phyloP scores from a whole-genome alignment of 2,797 vertebrate species.

The Anas acuta region DNA sequence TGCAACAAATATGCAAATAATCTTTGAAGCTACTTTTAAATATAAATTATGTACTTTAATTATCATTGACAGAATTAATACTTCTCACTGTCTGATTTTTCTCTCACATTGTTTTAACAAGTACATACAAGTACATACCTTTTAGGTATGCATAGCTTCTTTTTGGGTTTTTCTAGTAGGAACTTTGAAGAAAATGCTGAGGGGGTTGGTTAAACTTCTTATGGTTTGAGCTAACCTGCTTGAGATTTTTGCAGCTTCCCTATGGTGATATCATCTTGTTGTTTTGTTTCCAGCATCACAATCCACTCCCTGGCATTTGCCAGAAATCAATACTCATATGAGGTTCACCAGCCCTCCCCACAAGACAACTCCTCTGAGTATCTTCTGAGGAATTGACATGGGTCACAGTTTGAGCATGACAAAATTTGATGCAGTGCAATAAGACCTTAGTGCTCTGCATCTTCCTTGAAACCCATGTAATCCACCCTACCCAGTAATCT shows the following conservation, averaged over 20 bases:
- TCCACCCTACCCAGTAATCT: fast-evolving
- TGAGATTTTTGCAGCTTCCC: not conserved
- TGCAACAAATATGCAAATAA: not conserved
- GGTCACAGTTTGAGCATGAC: not conserved
- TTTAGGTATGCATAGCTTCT: not conserved
- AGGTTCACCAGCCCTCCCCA: not conserved
- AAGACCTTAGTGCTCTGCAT: not conserved
- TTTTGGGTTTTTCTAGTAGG: not conserved
- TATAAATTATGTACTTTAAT: not conserved
- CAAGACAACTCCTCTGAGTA: not conserved
- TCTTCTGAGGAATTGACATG: not conserved
- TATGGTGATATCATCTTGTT: not conserved
- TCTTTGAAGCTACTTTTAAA: not conserved
- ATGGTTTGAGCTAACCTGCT: not conserved
- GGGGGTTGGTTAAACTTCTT: not conserved
- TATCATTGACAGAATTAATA: not conserved
- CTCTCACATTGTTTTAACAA: not conserved
- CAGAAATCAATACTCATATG: not conserved
- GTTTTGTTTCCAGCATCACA: not conserved
- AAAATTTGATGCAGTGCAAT: not conserved
- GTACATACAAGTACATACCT: not conserved
- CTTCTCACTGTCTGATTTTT: not conserved
- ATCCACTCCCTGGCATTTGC: not conserved
- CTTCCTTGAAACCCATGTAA: not conserved
- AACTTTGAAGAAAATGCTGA: not conserved